These are phyloP conservation scores for Rhynchopsitta pachyrhyncha DNA, from an alignment of 2,113 vertebrate species.

Conservation along the genomic window DNA sequence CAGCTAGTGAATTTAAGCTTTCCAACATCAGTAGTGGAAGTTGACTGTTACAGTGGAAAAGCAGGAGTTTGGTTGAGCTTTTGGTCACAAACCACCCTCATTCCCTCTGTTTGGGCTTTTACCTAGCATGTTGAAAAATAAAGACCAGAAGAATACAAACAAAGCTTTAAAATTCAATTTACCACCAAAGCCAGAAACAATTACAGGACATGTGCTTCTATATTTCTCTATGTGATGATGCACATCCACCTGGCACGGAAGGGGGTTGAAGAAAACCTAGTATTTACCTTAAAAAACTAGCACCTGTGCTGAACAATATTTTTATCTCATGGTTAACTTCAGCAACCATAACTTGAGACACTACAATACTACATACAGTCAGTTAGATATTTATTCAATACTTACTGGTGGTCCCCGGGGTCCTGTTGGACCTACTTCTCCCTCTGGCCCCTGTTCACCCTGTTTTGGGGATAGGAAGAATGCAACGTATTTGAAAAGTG, in stretches of 20 bases:
- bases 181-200: neutral
- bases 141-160: neutral
- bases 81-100: neutral
- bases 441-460: constrained; percentile 90
- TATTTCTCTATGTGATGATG: neutral
- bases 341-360: neutral
- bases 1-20: neutral
- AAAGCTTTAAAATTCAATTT: neutral
- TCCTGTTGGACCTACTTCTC: constrained; percentile 86
- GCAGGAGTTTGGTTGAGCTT: neutral
- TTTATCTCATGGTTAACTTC: neutral
- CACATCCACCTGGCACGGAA: neutral
- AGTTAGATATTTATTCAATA: constrained; percentile 12
- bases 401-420: constrained; percentile 87
- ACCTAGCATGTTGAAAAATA: neutral
- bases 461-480: constrained; percentile 45
- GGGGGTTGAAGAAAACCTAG: neutral
- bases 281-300: neutral
- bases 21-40: neutral
- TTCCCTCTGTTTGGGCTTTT: neutral
- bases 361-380: neutral
- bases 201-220: neutral
- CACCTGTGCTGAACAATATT: neutral
- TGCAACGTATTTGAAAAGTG: neutral
- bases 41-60: neutral